Base-by-base conservation (phyloP, 2,888 invertebrate species). In the Ephialtes manifestator region DNA sequence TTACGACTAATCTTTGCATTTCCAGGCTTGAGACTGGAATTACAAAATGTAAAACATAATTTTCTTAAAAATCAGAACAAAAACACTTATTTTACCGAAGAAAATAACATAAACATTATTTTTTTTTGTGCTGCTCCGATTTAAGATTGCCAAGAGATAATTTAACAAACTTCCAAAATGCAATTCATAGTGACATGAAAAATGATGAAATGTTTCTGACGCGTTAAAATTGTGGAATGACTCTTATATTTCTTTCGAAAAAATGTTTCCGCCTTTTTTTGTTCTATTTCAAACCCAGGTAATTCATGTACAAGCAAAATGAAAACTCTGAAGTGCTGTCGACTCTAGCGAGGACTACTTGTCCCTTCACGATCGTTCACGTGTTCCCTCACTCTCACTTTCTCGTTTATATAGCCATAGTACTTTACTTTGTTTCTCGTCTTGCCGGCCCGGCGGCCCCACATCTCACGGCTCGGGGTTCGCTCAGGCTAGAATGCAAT, bases 401-500 rank as follows among this genome's bases (percentile, higher is more conserved):
- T 89, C 89, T 89, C 87, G 84, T 84, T 60, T 48, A 77, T 55
- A 60, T 70, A 55, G 39, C 77, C 35, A 18, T 43, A 60, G 53
- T 70, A 70, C 74, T 77, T 77, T 24, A 84, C 84, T 77, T 84
- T 86, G 88, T 88, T 87, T 86, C 76, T 79, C 84, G 74, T 60
- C 80, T 71, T 63, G 39, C 72, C 67, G 65, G n/a, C 43, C 4
- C 31, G 39, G 46, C 60, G 20, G 67, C 60, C 28, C 68, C 24
- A 67, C 78, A 81, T 81, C 75, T 67, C 75, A 79, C 75, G 65
- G 51, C 75, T 31, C 60, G 43, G n/a, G 39, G 28, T 67, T 39
- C 71, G 53, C 75, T 39, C 79, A 75, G 71, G 67, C 74, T 71
- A 89, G 89, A 90, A 92, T 93, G 92, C 93, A 93, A 93, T 93